These are phyloP conservation scores for Dryobota labecula DNA, from an alignment of 2,888 invertebrate species.

Conservation along the genomic window DNA sequence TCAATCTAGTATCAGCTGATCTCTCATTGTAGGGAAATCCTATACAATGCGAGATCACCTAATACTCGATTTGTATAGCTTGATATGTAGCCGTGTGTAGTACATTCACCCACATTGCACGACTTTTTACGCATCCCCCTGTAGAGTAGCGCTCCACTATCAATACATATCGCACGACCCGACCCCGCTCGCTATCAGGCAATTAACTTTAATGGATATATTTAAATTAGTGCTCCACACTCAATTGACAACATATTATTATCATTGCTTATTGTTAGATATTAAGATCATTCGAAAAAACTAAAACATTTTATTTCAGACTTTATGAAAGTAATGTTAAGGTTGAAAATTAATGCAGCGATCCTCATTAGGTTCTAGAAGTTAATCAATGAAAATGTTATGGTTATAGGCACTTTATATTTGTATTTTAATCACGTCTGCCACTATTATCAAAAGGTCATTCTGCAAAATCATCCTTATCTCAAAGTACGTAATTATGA, in stretches of 20 bases:
- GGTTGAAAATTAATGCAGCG: slow-evolving; percentile 47
- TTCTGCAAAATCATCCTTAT: slow-evolving; percentile 62
- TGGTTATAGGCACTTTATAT: slow-evolving; percentile 59
- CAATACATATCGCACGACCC: slow-evolving; percentile 75
- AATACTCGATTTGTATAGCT: too few relatives aligned
- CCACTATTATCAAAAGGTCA: slow-evolving; percentile 59
- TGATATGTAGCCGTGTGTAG: too few relatives aligned
- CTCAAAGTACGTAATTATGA: slow-evolving; percentile 57
- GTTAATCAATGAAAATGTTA: slow-evolving; percentile 66
- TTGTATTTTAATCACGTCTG: slow-evolving; percentile 65
- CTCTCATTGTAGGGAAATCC: too few relatives aligned
- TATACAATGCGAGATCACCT: too few relatives aligned
- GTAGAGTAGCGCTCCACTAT: slow-evolving; percentile 60
- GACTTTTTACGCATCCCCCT: slow-evolving; percentile 58
- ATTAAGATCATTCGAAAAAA: slow-evolving; percentile 45
- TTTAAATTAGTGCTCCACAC: slow-evolving; percentile 87
- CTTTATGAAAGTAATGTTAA: slow-evolving; percentile 19
- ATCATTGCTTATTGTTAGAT: slow-evolving; percentile 59
- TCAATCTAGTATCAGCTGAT: too few relatives aligned
- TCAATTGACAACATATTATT: slow-evolving; percentile 81
- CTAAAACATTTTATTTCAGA: slow-evolving; percentile 19
- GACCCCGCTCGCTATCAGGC: slow-evolving; percentile 82
- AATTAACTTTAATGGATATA: slow-evolving; percentile 90
- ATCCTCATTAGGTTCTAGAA: slow-evolving; percentile 54
- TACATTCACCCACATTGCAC: not conserved